Evolutionary conservation across 2,888 invertebrate species (phyloP).

Genomic region (Arge pagana): DNA sequence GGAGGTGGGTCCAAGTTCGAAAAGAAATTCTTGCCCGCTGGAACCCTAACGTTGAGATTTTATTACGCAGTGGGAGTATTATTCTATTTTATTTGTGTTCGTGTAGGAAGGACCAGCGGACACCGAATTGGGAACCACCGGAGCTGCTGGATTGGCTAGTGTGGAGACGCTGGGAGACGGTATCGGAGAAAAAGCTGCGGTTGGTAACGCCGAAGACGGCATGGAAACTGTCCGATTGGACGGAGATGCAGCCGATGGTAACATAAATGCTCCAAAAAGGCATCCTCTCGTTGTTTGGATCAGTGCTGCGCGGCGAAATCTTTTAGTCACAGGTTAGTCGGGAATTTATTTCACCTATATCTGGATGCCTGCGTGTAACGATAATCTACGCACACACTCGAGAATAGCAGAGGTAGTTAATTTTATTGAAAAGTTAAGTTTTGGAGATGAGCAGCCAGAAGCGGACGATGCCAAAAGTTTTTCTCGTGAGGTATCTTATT

Average conservation of each 20-base stretch:
- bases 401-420: too few relatives aligned
- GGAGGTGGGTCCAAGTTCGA: too few relatives aligned
- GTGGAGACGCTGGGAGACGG: conserved; percentile 83
- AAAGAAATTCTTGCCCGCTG: too few relatives aligned
- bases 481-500: too few relatives aligned
- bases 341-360: neutral
- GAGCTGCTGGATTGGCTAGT: conserved; percentile 76
- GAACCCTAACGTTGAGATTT: too few relatives aligned
- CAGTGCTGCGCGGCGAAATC: conserved; percentile 58
- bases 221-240: conserved; percentile 76
- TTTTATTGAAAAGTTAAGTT: too few relatives aligned
- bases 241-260: conserved; percentile 55
- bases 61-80: too few relatives aligned
- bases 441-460: conserved; percentile 54
- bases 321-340: conserved; percentile 66
- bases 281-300: conserved; percentile 44
- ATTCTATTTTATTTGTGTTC: neutral
- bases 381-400: too few relatives aligned
- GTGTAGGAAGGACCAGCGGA: conserved; percentile 44
- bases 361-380: neutral
- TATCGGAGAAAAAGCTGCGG: conserved; percentile 60
- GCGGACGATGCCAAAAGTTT: too few relatives aligned
- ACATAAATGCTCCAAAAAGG: conserved; percentile 45
- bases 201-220: conserved; percentile 66
- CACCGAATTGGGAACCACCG: conserved; percentile 62